These are phyloP conservation scores for Patella ulyssiponensis DNA, from an alignment of 2,888 invertebrate species.

Conservation along the genomic window DNA sequence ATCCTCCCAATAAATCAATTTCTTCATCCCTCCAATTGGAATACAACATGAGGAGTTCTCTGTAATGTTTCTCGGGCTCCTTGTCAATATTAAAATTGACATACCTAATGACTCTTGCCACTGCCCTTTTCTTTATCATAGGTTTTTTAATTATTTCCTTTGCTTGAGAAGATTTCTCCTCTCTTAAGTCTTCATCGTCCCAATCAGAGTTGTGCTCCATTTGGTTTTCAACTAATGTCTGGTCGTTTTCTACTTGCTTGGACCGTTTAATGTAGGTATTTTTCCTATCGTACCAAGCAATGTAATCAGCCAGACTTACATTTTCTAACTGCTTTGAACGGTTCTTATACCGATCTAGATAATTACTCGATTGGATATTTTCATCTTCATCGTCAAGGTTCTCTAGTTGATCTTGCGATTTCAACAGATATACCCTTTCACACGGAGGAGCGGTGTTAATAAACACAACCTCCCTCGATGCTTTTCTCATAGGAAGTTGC, in stretches of 20 bases:
- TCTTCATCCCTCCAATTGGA: slow-evolving; percentile 55
- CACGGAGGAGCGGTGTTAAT: slow-evolving; percentile 38
- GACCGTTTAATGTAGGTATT: not conserved
- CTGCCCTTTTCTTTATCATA: slow-evolving; percentile 14
- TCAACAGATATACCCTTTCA: no score
- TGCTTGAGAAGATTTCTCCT: slow-evolving; percentile 32
- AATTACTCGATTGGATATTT: slow-evolving; percentile 37
- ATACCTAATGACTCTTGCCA: slow-evolving; percentile 32
- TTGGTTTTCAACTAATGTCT: no score
- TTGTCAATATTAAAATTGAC: slow-evolving; percentile 40
- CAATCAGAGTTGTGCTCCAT: not conserved
- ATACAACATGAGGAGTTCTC: slow-evolving; percentile 54
- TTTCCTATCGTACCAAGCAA: slow-evolving; percentile 26
- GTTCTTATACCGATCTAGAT: slow-evolving; percentile 38
- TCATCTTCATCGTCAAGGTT: not conserved
- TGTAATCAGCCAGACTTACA: slow-evolving; percentile 35
- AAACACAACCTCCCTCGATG: slow-evolving; percentile 40
- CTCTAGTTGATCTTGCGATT: no score
- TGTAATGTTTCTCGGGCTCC: slow-evolving; percentile 51
- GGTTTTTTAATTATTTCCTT: slow-evolving; percentile 14
- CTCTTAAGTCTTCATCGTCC: slow-evolving; percentile 21
- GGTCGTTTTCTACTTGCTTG: not conserved
- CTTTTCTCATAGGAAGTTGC: no score
- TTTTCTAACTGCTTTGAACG: slow-evolving; percentile 31
- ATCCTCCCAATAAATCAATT: slow-evolving; percentile 21